Evolutionary conservation across 2,113 vertebrate genomes (phyloP).

Genomic region (Pterophyllum scalare): DNA sequence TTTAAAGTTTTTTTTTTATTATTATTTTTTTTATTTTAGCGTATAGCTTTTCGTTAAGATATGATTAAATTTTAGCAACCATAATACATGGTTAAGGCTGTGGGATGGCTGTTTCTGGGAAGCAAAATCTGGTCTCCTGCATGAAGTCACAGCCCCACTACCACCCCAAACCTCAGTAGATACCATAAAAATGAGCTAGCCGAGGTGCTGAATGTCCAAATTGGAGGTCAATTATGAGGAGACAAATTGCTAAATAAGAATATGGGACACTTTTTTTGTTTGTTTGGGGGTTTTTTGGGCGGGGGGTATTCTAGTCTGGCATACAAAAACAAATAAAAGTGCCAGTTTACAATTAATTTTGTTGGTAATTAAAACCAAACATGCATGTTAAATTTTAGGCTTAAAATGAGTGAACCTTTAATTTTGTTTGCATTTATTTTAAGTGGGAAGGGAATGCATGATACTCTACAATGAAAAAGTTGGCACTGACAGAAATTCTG

Average conservation of each 20-base stretch:
- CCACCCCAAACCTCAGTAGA: neutral
- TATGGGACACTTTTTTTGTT: neutral
- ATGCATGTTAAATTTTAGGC: neutral
- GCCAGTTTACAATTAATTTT: neutral
- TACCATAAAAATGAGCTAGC: neutral
- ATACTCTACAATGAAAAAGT: neutral
- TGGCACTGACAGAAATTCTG: conserved; percentile 10
- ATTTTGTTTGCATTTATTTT: neutral
- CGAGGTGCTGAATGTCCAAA: neutral
- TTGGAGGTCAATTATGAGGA: accelerated
- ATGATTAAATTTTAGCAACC: neutral
- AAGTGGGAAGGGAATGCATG: neutral
- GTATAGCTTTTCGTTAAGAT: too few species aligned
- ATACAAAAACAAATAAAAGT: neutral
- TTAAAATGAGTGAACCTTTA: neutral
- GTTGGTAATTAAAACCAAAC: neutral
- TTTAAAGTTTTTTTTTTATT: too few species aligned
- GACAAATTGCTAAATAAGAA: neutral
- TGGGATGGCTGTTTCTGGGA: neutral
- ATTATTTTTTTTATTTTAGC: too few species aligned
- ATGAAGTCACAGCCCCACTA: neutral
- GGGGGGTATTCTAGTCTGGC: neutral
- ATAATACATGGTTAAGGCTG: accelerated
- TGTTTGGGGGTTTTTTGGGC: too few species aligned
- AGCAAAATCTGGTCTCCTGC: neutral